These are phyloP conservation scores for Melieria omissa DNA, from an alignment of 2,888 invertebrate genomes.

Conservation along the genomic window DNA sequence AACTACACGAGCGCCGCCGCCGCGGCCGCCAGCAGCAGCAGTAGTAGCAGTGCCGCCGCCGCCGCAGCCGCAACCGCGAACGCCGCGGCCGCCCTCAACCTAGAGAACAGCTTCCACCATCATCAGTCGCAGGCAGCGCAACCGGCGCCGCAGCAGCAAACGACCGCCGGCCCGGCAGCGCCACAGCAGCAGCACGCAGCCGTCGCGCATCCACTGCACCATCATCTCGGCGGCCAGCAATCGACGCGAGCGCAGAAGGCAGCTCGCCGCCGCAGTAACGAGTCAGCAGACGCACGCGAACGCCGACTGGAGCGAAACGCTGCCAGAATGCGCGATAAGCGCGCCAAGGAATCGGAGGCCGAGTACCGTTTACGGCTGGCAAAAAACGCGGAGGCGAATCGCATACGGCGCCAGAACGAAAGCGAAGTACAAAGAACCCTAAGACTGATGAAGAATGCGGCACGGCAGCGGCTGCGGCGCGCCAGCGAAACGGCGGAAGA, in stretches of 20 bases:
- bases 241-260: slow-evolving; percentile 60
- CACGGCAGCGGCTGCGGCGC: slow-evolving; percentile 64
- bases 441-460: slow-evolving; percentile 67
- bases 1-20: slow-evolving; percentile 55
- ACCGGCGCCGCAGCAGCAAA: slow-evolving; percentile 41
- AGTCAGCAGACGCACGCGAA: slow-evolving; percentile 65
- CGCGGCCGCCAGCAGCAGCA: slow-evolving; percentile 51
- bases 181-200: slow-evolving; percentile 43
- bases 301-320: slow-evolving; percentile 65
- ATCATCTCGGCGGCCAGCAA: slow-evolving; percentile 54
- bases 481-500: slow-evolving; percentile 66
- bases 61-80: slow-evolving; percentile 47
- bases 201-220: slow-evolving; percentile 56
- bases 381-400: slow-evolving; percentile 66
- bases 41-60: slow-evolving; percentile 45
- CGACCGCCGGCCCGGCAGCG: slow-evolving; percentile 25
- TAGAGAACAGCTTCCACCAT: slow-evolving; percentile 51
- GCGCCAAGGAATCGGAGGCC: slow-evolving; percentile 63
- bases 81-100: slow-evolving; percentile 48
- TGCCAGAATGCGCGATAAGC: slow-evolving; percentile 66
- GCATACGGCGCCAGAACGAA: slow-evolving; percentile 66
- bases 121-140: slow-evolving; percentile 42
- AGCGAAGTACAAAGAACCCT: slow-evolving; percentile 66
- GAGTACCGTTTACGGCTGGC: slow-evolving; percentile 65
- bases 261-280: slow-evolving; percentile 65